These are phyloP conservation scores for Sebastes trivittatus DNA, from an alignment of 2,797 vertebrate species.

Conservation along the genomic window DNA sequence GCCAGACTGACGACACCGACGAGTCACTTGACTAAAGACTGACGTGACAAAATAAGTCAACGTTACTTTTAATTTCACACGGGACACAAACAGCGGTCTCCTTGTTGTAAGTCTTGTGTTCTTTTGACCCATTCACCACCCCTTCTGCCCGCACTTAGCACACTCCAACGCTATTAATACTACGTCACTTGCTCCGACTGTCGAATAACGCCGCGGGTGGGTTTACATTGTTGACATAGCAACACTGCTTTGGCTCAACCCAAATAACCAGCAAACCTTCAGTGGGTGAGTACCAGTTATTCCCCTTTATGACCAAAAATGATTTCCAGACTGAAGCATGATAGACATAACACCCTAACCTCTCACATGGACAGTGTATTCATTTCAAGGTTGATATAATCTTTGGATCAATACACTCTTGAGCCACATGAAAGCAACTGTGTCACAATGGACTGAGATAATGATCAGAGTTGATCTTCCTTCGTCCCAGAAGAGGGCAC, in stretches of 20 bases:
- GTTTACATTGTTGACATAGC: too few species aligned
- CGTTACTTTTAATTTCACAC: too few species aligned
- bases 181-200: too few species aligned
- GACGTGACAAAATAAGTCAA: too few species aligned
- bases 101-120: too few species aligned
- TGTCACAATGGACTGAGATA: slow-evolving; percentile 25
- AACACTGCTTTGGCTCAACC: too few species aligned
- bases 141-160: too few species aligned
- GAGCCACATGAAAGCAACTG: slow-evolving; percentile 25
- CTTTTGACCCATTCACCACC: accelerated
- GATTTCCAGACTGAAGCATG: not conserved
- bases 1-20: accelerated
- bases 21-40: too few species aligned
- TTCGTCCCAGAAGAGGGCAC: not conserved
- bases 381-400: slow-evolving; percentile 37
- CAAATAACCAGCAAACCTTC: not conserved
- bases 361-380: not conserved
- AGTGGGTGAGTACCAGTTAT: not conserved
- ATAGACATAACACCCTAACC: not conserved
- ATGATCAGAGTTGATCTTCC: slow-evolving; percentile 22
- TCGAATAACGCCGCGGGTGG: too few species aligned
- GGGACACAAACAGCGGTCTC: too few species aligned
- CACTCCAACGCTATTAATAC: too few species aligned
- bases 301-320: not conserved
- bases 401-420: slow-evolving; percentile 25